Conservation (phyloP, 2,797 vertebrate genomes). For the Emys orbicularis region DNA sequence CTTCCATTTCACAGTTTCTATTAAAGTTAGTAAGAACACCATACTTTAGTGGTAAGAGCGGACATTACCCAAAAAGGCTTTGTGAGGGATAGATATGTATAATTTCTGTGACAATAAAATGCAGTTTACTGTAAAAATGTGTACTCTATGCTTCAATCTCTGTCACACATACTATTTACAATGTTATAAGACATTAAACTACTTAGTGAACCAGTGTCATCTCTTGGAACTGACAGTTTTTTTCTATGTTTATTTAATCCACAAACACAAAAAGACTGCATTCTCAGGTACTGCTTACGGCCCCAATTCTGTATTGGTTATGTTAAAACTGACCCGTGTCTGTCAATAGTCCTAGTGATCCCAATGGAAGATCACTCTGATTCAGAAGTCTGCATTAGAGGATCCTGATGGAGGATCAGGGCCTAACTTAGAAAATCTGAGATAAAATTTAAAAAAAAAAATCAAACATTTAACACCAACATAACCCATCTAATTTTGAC, state of each 20-base stretch:
- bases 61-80: background rate
- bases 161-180: background rate
- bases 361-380: constrained; percentile 8
- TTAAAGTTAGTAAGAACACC: background rate
- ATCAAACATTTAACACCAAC: constrained; percentile 41
- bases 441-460: constrained; percentile 46
- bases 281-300: background rate
- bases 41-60: background rate
- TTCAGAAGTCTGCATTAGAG: background rate
- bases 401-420: constrained; percentile 8
- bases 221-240: background rate
- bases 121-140: background rate
- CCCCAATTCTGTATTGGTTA: background rate
- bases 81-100: background rate
- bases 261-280: background rate
- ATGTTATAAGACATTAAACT: background rate
- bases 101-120: background rate
- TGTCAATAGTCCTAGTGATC: constrained; percentile 30
- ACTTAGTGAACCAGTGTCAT: background rate
- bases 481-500: constrained; percentile 57
- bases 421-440: constrained; percentile 50
- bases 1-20: background rate
- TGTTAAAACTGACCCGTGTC: background rate
- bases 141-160: background rate
- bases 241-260: background rate